Conservation (phyloP, 2,888 invertebrate species). For the Phymatocera aterrima region DNA sequence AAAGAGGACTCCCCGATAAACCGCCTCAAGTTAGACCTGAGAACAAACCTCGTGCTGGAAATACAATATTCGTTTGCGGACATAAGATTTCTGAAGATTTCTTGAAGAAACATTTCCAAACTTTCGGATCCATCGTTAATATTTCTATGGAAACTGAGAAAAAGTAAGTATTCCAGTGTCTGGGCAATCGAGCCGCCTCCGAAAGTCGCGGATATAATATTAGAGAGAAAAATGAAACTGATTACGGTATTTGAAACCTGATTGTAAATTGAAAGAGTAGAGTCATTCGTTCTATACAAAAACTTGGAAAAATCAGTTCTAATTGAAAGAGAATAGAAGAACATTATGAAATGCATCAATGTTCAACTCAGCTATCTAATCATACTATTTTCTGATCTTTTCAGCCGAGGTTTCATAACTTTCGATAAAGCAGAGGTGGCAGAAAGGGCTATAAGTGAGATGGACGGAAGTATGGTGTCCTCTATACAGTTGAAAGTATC, state of each 20-base stretch:
- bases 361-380: background rate
- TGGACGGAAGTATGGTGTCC: slow-evolving; percentile 85
- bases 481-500: slow-evolving; percentile 88
- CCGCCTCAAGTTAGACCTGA: slow-evolving; percentile 76
- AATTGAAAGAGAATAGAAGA: background rate
- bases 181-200: background rate
- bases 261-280: background rate
- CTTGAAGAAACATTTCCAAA: slow-evolving; percentile 84
- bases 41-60: slow-evolving; percentile 82
- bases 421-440: slow-evolving; percentile 94
- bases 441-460: slow-evolving; percentile 88
- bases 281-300: slow-evolving; percentile 48
- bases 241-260: slow-evolving; percentile 5
- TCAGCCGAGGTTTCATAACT: slow-evolving; percentile 92
- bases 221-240: slow-evolving; percentile 23
- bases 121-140: slow-evolving; percentile 86
- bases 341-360: background rate
- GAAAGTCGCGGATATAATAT: background rate
- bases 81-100: slow-evolving; percentile 88
- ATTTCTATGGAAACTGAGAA: slow-evolving; percentile 91
- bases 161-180: slow-evolving; percentile 77
- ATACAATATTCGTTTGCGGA: slow-evolving; percentile 89
- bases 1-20: slow-evolving; percentile 75
- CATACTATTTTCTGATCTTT: slow-evolving; percentile 60
- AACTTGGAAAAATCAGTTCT: background rate